A percentile compares a stretch with the other conserved stretches of the same genome.
phyloP scores from a whole-genome alignment of 2,113 vertebrate species.

The Galeopterus variegatus region DNA sequence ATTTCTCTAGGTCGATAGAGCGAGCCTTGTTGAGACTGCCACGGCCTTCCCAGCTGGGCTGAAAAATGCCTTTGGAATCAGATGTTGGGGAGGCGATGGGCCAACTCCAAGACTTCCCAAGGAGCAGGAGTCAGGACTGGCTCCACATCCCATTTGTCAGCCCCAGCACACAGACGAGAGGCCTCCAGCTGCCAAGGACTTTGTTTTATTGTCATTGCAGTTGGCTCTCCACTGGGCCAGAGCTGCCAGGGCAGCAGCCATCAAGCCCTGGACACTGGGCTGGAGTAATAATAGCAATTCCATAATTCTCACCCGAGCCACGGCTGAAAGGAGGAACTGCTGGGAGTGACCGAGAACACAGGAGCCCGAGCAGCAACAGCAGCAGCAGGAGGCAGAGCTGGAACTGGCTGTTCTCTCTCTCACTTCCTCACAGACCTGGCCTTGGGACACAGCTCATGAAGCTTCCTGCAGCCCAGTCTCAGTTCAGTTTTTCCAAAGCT shows the following conservation, averaged over 20 bases:
- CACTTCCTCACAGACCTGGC: constrained; percentile 83
- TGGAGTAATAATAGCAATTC: constrained; percentile 87
- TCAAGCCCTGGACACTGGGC: constrained; percentile 66
- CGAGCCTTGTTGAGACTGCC: constrained; percentile 76
- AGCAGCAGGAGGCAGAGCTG: constrained; percentile 73
- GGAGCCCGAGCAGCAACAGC: constrained; percentile 76
- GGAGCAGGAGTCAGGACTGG: constrained; percentile 79
- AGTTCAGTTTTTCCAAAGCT: constrained; percentile 87
- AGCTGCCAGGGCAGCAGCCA: constrained; percentile 85
- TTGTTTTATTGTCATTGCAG: constrained; percentile 90
- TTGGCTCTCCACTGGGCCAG: constrained; percentile 82
- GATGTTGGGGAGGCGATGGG: constrained; percentile 60
- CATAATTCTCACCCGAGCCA: constrained; percentile 83
- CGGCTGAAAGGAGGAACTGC: constrained; percentile 79
- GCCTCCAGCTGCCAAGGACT: constrained; percentile 85
- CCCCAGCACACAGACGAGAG: constrained; percentile 76
- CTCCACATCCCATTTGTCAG: constrained; percentile 80
- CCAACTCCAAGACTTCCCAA: constrained; percentile 84
- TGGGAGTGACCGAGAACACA: constrained; percentile 80
- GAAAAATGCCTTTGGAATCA: constrained; percentile 84
- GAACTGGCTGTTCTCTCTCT: constrained; percentile 86
- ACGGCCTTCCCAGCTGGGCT: constrained; percentile 83
- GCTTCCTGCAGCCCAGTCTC: constrained; percentile 77
- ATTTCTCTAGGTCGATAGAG: background rate
- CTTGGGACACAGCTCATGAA: constrained; percentile 80